Evolutionary conservation across 1,140 invertebrate species (phyloP), one percentile per base, ranked within the genome.

Genomic region (Leucophenga varia): DNA sequence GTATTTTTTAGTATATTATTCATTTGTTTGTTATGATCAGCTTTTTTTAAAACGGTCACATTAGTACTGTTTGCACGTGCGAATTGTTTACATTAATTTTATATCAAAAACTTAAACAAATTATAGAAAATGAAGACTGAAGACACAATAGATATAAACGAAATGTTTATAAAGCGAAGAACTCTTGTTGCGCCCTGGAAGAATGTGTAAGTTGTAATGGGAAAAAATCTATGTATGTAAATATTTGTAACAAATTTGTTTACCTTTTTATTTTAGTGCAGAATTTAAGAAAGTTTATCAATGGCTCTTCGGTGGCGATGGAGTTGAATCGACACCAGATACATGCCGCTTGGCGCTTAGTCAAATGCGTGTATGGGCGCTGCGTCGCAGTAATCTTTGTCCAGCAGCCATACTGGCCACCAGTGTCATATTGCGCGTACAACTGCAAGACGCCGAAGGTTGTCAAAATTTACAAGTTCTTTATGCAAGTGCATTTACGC

Each of bases 371-470:
- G 43, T 71, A n/a, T 75, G 73, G 73, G 59, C 39, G 13, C 14
- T 71, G 17, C 55, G 73, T 2, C 56, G 72, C 0, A 56, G 46
- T 2, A 63, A 40, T 12, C 55, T 71, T 9, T 75, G 72, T n/a
- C 73, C 73, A 18, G 71, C 70, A 0, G 61, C 67, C 1, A 54
- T 72, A 18, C 39, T 74, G n/a, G 71, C 68, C 20, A 75, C 73
- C 14, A 50, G 47, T 5, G 55, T 59, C 2, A 54, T 75, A 8
- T 32, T 75, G 0, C 40, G 60, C 13, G 59, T 70, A 2, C 57
- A 65, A 35, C 19, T 72, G 18, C 40, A 57, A 19, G 57, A 57
- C 35, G 43, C 34, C 10, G 28, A 55, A 34, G 56, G 45, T 17
- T 54, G 37, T 13, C 1, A 9, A 2, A 52, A 49, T 2, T 39